A percentile compares a stretch with the other conserved stretches of the same genome.
Evolutionary conservation across 2,888 invertebrate genomes (phyloP).

Genomic region (Tricholauxania praeusta): DNA sequence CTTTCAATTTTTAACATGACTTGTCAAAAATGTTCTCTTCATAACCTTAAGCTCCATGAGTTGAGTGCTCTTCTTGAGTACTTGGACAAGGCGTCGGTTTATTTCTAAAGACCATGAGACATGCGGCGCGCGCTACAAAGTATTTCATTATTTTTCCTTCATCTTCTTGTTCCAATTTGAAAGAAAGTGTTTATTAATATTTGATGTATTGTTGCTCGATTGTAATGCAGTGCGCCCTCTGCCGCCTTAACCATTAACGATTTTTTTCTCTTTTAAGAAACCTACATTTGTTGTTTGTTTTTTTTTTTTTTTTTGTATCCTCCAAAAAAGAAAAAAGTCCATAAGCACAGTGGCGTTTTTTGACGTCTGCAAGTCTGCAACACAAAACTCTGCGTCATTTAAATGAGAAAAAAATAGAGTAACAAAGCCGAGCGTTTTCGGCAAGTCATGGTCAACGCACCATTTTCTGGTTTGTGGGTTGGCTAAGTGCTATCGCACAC

Average conservation of each 20-base stretch:
- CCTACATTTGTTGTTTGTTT: neutral
- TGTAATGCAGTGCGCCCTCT: neutral
- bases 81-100: neutral
- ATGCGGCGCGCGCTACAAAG: slow-evolving; percentile 13
- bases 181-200: slow-evolving; percentile 30
- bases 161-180: neutral
- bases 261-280: neutral
- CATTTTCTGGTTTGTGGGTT: neutral
- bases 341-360: slow-evolving; percentile 46
- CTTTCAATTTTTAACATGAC: slow-evolving; percentile 1
- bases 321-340: slow-evolving; percentile 36
- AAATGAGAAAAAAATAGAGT: too few species aligned
- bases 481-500: slow-evolving; percentile 2
- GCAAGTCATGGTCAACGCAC: slow-evolving; percentile 3
- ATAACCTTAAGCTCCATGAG: neutral
- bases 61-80: neutral
- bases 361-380: slow-evolving; percentile 48
- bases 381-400: slow-evolving; percentile 28
- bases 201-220: slow-evolving; percentile 21
- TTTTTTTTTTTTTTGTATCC: slow-evolving; percentile 28
- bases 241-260: too few species aligned
- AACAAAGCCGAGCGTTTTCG: neutral
- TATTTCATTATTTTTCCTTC: neutral
- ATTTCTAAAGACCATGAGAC: slow-evolving; percentile 25
- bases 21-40: slow-evolving; percentile 7